Conservation (phyloP, 2,888 invertebrate genomes). For the Poecilus cupreus region DNA sequence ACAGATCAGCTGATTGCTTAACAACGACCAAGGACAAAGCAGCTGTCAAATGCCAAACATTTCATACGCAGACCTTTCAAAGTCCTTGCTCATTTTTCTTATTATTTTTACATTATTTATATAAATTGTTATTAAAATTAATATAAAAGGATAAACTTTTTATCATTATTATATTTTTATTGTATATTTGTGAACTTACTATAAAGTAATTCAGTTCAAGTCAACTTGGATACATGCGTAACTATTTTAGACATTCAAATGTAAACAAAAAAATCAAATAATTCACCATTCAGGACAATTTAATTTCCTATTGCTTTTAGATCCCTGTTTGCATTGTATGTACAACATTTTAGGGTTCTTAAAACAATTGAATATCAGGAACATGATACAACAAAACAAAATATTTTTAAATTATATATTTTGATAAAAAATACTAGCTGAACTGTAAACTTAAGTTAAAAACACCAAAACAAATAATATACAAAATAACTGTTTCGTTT, state of each 20-base stretch:
- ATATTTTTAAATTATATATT: slow-evolving; percentile 56
- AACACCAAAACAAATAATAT: slow-evolving; percentile 54
- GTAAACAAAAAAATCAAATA: slow-evolving; percentile 6
- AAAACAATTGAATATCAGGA: slow-evolving; percentile 25
- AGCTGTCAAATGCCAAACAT: slow-evolving; percentile 49
- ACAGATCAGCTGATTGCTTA: slow-evolving; percentile 69
- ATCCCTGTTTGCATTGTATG: neutral
- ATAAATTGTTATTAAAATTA: neutral
- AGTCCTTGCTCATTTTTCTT: slow-evolving; percentile 22
- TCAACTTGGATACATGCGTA: neutral
- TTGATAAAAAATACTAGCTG: slow-evolving; percentile 56
- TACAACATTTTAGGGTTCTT: neutral
- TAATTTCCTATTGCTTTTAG: neutral
- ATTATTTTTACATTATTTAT: neutral
- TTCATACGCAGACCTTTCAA: neutral
- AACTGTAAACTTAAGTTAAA: slow-evolving; percentile 46
- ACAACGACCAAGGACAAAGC: slow-evolving; percentile 60
- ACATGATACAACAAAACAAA: slow-evolving; percentile 43
- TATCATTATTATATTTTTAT: neutral
- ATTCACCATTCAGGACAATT: slow-evolving; percentile 16
- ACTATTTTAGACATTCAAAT: slow-evolving; percentile 24
- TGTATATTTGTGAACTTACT: neutral
- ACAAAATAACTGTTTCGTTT: slow-evolving; percentile 51
- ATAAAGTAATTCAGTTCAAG: neutral
- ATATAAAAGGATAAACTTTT: neutral